Conservation (phyloP, 2,113 vertebrate species). For the Clinocottus analis region DNA sequence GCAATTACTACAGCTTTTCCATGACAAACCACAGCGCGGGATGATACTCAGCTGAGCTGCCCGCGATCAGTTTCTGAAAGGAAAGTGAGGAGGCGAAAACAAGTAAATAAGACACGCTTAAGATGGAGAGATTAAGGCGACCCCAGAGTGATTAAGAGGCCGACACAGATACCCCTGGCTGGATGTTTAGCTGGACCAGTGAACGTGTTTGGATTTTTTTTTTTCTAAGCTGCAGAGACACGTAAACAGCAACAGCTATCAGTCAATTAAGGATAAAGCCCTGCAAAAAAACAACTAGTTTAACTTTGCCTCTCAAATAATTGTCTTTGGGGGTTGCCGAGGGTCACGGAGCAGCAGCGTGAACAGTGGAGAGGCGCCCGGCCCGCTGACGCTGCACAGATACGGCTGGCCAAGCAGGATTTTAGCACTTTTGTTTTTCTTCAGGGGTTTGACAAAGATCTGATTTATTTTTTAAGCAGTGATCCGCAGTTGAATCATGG, state of each 20-base stretch:
- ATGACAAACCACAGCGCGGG: constrained; percentile 28
- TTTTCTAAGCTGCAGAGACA: constrained; percentile 52
- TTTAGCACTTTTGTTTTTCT: constrained; percentile 69
- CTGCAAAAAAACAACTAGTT: constrained; percentile 70
- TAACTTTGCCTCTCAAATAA: constrained; percentile 74
- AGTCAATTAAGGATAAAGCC: constrained; percentile 77
- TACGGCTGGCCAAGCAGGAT: constrained; percentile 53
- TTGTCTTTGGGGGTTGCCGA: constrained; percentile 55
- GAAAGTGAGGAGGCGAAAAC: constrained; percentile 67
- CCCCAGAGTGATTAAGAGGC: constrained; percentile 67
- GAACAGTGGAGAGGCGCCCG: constrained; percentile 65
- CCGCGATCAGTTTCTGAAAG: constrained; percentile 49
- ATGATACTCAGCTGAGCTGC: constrained; percentile 26
- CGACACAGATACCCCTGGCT: constrained; percentile 70
- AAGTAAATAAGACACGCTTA: constrained; percentile 74
- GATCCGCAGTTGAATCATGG: constrained; percentile 32
- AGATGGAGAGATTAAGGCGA: constrained; percentile 66
- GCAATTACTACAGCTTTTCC: constrained; percentile 21
- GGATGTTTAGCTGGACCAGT: constrained; percentile 48
- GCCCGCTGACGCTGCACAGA: constrained; percentile 54
- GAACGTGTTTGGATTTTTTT: constrained; percentile 51
- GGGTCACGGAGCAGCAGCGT: constrained; percentile 54
- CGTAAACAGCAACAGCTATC: constrained; percentile 67
- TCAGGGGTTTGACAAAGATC: constrained; percentile 42
- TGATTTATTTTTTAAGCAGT: constrained; percentile 53